Percentiles rank a stretch among this genome's conserved stretches.
Conservation (phyloP, 1,140 invertebrate genomes). For the Calephelis nemesis region DNA sequence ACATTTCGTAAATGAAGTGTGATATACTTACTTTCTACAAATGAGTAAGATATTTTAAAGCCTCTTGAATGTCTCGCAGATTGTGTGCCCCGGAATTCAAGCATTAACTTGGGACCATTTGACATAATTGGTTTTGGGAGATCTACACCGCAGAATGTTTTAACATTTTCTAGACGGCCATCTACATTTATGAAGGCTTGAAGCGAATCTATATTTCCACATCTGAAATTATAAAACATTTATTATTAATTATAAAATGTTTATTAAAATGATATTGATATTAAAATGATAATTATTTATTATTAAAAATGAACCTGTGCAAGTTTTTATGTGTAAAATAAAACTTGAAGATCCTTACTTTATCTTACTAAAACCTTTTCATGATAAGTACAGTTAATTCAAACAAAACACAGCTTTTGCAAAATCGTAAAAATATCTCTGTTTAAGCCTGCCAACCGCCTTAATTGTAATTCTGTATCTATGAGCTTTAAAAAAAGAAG, state of each 20-base stretch:
- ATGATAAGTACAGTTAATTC: too few species aligned
- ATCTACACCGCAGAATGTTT: constrained; percentile 89
- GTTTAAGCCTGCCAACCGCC: too few species aligned
- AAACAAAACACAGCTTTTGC: too few species aligned
- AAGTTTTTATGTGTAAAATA: too few species aligned
- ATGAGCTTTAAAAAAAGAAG: too few species aligned
- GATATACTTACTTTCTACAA: constrained; percentile 90
- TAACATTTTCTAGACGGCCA: constrained; percentile 88
- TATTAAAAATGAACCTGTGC: too few species aligned
- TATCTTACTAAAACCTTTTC: too few species aligned
- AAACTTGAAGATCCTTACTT: too few species aligned
- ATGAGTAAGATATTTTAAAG: constrained; percentile 92
- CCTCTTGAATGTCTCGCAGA: constrained; percentile 87
- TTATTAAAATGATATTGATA: not conserved
- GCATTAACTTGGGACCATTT: constrained; percentile 88
- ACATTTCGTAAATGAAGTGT: not conserved
- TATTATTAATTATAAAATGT: not conserved
- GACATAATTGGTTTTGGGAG: constrained; percentile 93
- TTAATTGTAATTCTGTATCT: too few species aligned
- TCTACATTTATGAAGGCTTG: constrained; percentile 89
- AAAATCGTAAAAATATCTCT: too few species aligned
- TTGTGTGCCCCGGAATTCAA: constrained; percentile 88
- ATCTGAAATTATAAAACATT: constrained; percentile 80
- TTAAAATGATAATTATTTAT: not conserved
- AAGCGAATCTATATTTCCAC: constrained; percentile 87